These are phyloP conservation scores for Dromius quadrimaculatus DNA, from an alignment of 2,888 invertebrate genomes.

Conservation along the genomic window DNA sequence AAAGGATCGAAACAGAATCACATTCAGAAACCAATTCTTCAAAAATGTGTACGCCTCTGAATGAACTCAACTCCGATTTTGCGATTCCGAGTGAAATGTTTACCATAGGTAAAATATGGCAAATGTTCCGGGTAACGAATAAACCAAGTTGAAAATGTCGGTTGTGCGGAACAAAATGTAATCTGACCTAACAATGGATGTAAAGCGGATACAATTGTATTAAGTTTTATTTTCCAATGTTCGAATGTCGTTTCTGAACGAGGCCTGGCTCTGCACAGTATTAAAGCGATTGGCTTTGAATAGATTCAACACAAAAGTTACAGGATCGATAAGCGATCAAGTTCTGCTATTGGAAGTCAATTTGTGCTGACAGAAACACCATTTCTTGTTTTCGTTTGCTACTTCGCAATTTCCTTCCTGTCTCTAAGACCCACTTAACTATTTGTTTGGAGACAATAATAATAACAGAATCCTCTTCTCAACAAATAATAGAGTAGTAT, in stretches of 20 bases:
- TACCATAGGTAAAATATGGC: conserved; percentile 26
- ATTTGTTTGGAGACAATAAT: too few relatives aligned
- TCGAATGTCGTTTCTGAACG: conserved; percentile 11
- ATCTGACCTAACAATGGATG: conserved; percentile 8
- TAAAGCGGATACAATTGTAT: conserved; percentile 24
- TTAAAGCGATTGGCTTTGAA: conserved; percentile 21
- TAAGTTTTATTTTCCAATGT: conserved; percentile 13
- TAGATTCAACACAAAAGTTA: conserved; percentile 21
- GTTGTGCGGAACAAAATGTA: background rate
- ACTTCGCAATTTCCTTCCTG: conserved; percentile 15
- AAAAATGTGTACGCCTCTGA: too few relatives aligned
- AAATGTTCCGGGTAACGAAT: conserved; percentile 17
- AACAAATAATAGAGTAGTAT: too few relatives aligned
- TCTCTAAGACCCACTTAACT: background rate
- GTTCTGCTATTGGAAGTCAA: conserved; percentile 21
- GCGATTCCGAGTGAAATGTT: background rate
- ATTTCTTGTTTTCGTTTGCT: conserved; percentile 14
- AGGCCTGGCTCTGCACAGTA: conserved; percentile 9
- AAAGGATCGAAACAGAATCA: too few relatives aligned
- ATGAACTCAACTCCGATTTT: too few relatives aligned
- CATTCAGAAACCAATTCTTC: too few relatives aligned
- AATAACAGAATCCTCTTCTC: too few relatives aligned
- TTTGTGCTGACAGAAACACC: conserved; percentile 27
- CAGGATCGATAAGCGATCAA: conserved; percentile 27
- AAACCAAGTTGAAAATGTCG: background rate